These are phyloP conservation scores for Turdus rufiventris DNA, from an alignment of 2,113 vertebrate genomes.

Conservation along the genomic window DNA sequence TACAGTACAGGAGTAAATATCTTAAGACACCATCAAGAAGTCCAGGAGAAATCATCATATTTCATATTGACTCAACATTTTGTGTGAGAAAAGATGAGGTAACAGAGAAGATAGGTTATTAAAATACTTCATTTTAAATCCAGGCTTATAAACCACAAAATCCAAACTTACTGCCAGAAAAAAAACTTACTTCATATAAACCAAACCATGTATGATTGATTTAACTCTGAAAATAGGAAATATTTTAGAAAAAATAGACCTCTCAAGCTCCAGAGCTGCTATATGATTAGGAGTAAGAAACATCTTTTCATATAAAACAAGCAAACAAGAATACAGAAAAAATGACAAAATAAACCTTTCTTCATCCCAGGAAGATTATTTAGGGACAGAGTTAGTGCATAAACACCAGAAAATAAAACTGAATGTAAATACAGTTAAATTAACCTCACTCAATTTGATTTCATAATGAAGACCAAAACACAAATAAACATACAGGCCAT, in stretches of 20 bases:
- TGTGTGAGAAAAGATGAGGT: neutral
- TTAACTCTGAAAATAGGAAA: neutral
- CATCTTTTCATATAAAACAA: neutral
- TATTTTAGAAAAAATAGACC: neutral
- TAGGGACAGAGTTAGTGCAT: neutral
- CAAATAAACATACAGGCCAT: neutral
- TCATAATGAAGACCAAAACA: neutral
- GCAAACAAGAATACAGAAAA: neutral
- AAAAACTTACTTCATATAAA: neutral
- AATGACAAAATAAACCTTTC: neutral
- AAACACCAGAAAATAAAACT: neutral
- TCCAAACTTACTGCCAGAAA: neutral
- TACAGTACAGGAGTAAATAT: neutral
- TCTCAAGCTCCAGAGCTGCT: neutral
- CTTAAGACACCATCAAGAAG: neutral
- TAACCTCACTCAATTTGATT: neutral
- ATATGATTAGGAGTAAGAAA: neutral
- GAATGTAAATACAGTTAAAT: neutral
- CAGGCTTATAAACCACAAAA: neutral
- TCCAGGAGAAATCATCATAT: neutral
- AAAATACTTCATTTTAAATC: neutral
- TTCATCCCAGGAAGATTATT: neutral
- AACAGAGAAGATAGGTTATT: neutral
- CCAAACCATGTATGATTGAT: neutral
- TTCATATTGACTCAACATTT: neutral